Conservation (phyloP, 2,113 vertebrate species). For the Eretmodus cyanostictus region DNA sequence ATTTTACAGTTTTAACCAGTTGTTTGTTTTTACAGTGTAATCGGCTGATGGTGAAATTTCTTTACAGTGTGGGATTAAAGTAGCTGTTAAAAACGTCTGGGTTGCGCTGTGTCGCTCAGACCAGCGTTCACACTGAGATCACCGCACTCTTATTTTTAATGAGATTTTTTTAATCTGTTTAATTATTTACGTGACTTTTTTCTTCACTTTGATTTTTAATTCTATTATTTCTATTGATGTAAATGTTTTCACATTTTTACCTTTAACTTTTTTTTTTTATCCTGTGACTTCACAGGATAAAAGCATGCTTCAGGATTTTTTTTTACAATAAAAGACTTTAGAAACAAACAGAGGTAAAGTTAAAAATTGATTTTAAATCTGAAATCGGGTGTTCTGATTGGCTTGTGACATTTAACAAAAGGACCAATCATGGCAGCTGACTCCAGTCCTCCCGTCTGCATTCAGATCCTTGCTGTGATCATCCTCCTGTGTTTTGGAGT, state of each 20-base stretch:
- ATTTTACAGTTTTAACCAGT: not conserved
- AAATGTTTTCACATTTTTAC: not conserved
- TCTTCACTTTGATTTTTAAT: not conserved
- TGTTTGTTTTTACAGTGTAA: not conserved
- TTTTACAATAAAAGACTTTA: not conserved
- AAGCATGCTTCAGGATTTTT: not conserved
- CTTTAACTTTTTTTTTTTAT: not conserved
- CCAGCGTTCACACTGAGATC: not conserved
- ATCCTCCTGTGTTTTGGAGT: not conserved
- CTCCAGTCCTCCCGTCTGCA: not conserved
- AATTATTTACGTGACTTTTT: not conserved
- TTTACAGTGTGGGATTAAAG: not conserved
- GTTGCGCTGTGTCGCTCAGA: not conserved
- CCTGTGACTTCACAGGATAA: not conserved
- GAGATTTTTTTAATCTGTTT: not conserved
- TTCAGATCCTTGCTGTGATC: not conserved
- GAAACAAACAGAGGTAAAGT: not conserved
- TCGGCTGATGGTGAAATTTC: not conserved
- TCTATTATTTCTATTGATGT: not conserved
- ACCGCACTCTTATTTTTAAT: not conserved
- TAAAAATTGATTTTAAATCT: not conserved
- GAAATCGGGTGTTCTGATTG: not conserved
- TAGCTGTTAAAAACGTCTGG: accelerated
- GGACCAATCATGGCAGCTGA: not conserved
- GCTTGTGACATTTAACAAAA: not conserved